Evolutionary conservation across 2,888 invertebrate genomes (phyloP), one percentile per base, ranked within the genome.

Genomic region (Nymphalis c-album): DNA sequence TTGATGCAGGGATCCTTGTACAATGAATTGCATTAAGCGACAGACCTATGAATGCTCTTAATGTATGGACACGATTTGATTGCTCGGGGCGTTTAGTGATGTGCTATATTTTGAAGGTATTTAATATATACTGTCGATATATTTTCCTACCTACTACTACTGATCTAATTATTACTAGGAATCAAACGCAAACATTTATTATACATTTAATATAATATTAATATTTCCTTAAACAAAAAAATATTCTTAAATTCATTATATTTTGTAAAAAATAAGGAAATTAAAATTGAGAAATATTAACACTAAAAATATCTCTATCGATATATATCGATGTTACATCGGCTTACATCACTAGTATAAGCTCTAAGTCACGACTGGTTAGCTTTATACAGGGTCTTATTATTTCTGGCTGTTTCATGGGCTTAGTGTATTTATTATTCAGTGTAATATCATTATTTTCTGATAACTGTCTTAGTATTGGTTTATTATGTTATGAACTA

Each of bases 1-100:
- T 85, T 86, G 88, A 88, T 89, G 86, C 90, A 83, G 85, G 85
- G 84, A 86, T 87, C 84, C 85, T 79, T 83, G 78, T 79, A 76
- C 90, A 90, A 90, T 88, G 90, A 88, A 90, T 90, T 87, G 90
- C 87, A 90, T 90, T 89, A 89, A 86, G 85, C 86, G 88, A 87
- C 89, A 88, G 82, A 84, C 84, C 87, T 85, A 85, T 86, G 86
- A 86, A 85, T 85, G 88, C 84, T 87, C 82, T 85, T 86, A 87
- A 87, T 87, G 86, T 86, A 86, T 85, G 87, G 85, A 85, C 87
- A 87, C 87, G 85, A 86, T 86, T 88, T 85, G 87, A 88, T 77
- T 73, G 76, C 76, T 75, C 53, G 77, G 74, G 83, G 85, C 84
- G 79, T 73, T 77, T 85, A 86, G 86, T 77, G 87, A 69, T 77